Evolutionary conservation across 2,797 vertebrate species (phyloP), one percentile per base, ranked within the genome.

Genomic region (Typhlichthys subterraneus): DNA sequence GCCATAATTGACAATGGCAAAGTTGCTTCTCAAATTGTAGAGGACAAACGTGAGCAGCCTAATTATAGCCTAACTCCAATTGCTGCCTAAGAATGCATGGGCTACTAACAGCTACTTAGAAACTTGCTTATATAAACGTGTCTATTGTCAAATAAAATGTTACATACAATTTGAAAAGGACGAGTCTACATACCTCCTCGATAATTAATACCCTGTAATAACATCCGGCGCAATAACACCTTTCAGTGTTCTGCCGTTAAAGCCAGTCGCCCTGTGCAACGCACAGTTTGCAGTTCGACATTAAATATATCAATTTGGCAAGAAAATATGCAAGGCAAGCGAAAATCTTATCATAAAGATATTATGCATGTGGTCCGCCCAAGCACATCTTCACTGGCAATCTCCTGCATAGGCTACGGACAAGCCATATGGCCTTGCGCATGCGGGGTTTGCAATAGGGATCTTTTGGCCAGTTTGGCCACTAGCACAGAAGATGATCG

Each of bases 201-300:
- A 84, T 84, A 82, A 79, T 65, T 78, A 80, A 67, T 46, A 82
- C 80, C 83, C 81, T 87, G 78, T 86, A 89, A 88, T 91, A 81
- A 90, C 90, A 90, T 90, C 85, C 90, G 85, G 82, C 82, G 82
- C 77, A 86, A 86, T 84, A 59, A 69, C 76, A 82, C 70, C 63
- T 45, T 42, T 61, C 77, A 64, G 61, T 33, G 52, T 64, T 47
- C 58, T 61, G 29, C 12, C 49, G 65, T 65, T 13, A 64, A 47
- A 68, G 65, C 65, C 42, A 45, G 15, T 80, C 64, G 33, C 59
- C 64, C 11, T 31, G 12, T 54, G 2, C 52, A 52, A 52, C 50
- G 65, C 79, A 42, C 61, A 63, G 31, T 50, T 60, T 67, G 55
- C 53, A 73, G 15, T 63, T 74, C 72, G 61, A 80, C 87, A 91